Conservation (phyloP, 2,888 invertebrate genomes). For the Icerya purchasi region DNA sequence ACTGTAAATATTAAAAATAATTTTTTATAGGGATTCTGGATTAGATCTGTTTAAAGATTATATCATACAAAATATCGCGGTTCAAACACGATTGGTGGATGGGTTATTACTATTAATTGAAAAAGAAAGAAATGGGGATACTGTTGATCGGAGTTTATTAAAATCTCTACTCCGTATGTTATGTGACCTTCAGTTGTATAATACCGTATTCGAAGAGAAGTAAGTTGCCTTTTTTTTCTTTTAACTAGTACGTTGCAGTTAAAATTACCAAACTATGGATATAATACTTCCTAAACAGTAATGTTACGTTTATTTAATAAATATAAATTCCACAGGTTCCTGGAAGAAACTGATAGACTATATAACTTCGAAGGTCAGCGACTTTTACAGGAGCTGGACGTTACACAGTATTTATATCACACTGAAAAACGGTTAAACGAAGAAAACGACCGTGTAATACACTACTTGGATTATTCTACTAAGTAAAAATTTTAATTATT, state of each 20-base stretch:
- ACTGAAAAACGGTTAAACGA: slow-evolving; percentile 87
- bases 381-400: slow-evolving; percentile 79
- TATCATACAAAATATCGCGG: slow-evolving; percentile 70
- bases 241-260: too few species aligned
- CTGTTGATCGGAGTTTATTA: slow-evolving; percentile 75
- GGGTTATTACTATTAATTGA: slow-evolving; percentile 81
- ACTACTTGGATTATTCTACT: slow-evolving; percentile 84
- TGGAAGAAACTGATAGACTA: slow-evolving; percentile 76
- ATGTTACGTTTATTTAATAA: slow-evolving; percentile 1
- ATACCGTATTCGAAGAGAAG: slow-evolving; percentile 71
- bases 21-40: slow-evolving; percentile 71
- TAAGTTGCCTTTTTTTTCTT: slow-evolving; percentile 23
- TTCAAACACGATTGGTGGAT: slow-evolving; percentile 81
- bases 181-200: slow-evolving; percentile 84
- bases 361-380: slow-evolving; percentile 86
- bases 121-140: slow-evolving; percentile 79
- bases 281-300: background rate
- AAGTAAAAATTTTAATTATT: slow-evolving; percentile 52
- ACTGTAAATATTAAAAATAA: too few species aligned
- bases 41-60: slow-evolving; percentile 82
- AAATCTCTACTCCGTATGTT: slow-evolving; percentile 90
- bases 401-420: slow-evolving; percentile 83
- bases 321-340: slow-evolving; percentile 36
- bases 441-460: slow-evolving; percentile 77
- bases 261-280: too few species aligned